Evolutionary conservation across 2,797 vertebrate species (phyloP), one percentile per base, ranked within the genome.

Genomic region (Dendrocincla fuliginosa): DNA sequence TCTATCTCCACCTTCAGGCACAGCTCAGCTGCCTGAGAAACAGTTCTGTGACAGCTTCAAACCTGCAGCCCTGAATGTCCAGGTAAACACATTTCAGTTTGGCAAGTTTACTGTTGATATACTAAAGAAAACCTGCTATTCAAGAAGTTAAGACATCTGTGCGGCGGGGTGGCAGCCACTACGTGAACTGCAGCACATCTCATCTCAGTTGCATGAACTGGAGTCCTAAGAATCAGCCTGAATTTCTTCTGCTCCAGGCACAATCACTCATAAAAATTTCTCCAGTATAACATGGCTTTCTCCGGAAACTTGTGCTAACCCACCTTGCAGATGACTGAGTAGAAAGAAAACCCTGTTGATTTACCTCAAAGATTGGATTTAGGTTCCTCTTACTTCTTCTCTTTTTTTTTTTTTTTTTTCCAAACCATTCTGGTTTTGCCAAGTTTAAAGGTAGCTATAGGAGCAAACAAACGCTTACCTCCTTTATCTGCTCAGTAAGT

Each of bases 381-480:
- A 91, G 22, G 33, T 86, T 93, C 67, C 70, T 90, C 55, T 91
- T 92, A 64, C 20, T 79, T 10, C 39, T 83, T 80, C 39, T 73
- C 55, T 42, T 84, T 93, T 84, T 10, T 37, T 42, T 44, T 44
- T 49, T 9, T 24, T 24, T 30, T 46, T 46, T 53, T 52, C 6
- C 67, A 78, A 90, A 56, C 28, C 32, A 4, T 68, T 63, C 52
- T 74, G 53, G 7, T 81, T 91, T 86, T 88, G 37, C 25, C 24
- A 23, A 74, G 32, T 84, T 87, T 80, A 84, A 89, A 89, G 55
- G 77, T 25, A 96, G 77, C 20, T 73, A 79, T 46, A 84, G 89
- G 70, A 73, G 87, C 65, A 88, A 93, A 90, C 50, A 84, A 84
- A 89, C 23, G 15, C 41, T 85, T 71, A 76, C 0, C 2, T 67